phyloP scores from a whole-genome alignment of 1,140 invertebrate genomes.

The Philotrypesis tridentata region DNA sequence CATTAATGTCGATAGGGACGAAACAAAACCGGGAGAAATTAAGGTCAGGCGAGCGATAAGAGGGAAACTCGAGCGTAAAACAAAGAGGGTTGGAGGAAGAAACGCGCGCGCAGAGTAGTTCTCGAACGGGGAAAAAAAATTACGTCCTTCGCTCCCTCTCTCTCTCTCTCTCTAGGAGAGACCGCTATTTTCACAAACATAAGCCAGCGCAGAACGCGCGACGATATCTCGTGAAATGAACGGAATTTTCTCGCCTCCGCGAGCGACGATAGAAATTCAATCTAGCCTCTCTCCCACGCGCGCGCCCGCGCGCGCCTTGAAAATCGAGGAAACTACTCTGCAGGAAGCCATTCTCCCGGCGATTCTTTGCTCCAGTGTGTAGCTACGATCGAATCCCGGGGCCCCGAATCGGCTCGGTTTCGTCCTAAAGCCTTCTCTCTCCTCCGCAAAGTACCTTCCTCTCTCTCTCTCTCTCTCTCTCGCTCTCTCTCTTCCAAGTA shows the following conservation, averaged over 20 bases:
- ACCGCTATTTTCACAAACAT: constrained; percentile 58
- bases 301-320: constrained; percentile 57
- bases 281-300: constrained; percentile 62
- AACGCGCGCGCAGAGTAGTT: constrained; percentile 53
- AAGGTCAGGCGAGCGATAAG: constrained; percentile 14
- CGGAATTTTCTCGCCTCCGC: constrained; percentile 31
- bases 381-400: constrained; percentile 27
- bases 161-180: too few relatives aligned
- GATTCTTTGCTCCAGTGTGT: constrained; percentile 53
- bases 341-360: constrained; percentile 56
- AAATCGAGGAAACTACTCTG: constrained; percentile 63
- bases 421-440: constrained; percentile 26
- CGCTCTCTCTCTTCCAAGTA: too few relatives aligned
- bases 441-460: neutral
- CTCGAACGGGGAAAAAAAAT: neutral
- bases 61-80: constrained; percentile 5
- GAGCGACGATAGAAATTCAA: constrained; percentile 67
- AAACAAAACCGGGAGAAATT: constrained; percentile 33
- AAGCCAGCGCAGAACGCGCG: constrained; percentile 63
- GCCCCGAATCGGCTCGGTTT: constrained; percentile 38
- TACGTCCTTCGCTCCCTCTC: neutral
- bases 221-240: constrained; percentile 62
- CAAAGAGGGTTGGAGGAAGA: too few relatives aligned
- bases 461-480: too few relatives aligned
- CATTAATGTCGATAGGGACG: constrained; percentile 24